phyloP scores from a whole-genome alignment of 23 tunicate species.

The Styela clava region DNA sequence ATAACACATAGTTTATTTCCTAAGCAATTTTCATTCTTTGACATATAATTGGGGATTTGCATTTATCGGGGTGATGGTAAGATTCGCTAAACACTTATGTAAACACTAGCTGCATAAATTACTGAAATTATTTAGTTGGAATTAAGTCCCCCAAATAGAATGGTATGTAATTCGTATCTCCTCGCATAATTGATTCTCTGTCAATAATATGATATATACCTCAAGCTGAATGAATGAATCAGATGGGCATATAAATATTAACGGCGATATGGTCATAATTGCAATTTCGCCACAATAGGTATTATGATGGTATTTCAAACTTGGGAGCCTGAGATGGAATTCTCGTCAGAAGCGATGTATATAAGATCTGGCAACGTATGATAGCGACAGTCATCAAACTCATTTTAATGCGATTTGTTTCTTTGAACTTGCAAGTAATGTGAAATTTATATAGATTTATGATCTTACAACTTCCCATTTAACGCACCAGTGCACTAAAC shows the following conservation, averaged over 20 bases:
- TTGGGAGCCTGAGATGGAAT: no score
- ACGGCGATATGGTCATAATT: not conserved
- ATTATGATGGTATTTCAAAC: no score
- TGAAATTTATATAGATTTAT: no score
- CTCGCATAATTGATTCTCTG: not conserved
- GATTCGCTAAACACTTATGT: not conserved
- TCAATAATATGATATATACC: not conserved
- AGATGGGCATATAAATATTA: not conserved
- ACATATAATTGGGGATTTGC: not conserved
- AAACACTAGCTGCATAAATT: not conserved
- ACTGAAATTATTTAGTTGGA: not conserved
- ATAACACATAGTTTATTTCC: not conserved
- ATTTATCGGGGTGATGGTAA: not conserved
- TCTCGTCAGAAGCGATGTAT: no score
- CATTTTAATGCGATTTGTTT: no score
- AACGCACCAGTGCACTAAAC: not conserved
- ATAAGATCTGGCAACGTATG: no score
- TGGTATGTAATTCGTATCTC: not conserved
- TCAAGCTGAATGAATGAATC: not conserved
- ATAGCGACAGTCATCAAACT: no score
- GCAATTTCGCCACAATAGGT: no score
- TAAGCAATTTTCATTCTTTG: not conserved
- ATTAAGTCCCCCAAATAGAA: no score
- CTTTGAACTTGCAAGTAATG: no score
- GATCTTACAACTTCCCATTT: not conserved